Base-by-base conservation (phyloP, 1,140 invertebrate genomes). In the Lepidurus packardi region DNA sequence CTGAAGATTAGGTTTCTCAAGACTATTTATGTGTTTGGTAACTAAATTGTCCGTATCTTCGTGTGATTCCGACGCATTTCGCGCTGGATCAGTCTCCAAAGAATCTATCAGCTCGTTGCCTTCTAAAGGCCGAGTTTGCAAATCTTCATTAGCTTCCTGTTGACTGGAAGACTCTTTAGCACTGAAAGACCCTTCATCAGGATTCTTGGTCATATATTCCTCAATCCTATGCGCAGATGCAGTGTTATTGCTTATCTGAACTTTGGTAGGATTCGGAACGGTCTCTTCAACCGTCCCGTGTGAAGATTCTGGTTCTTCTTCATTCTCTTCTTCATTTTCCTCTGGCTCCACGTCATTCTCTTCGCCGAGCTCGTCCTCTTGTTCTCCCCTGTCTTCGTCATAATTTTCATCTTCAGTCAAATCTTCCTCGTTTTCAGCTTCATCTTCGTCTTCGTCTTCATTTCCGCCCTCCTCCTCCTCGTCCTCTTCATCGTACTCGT, bases 371-470 rank as follows among this genome's bases (percentile, higher is more conserved):
- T 78, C 77, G 3, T 45, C 9, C 8, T 73, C 77, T 73, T 65
- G 53, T 42, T 73, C 73, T 43, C 43, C 73, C 42, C 73, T 65
- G 34, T 65, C 34, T 77, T 77, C 76, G 16, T 77, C 76, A 41
- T 65, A 73, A 21, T 78, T 74, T 44, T 43, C 73, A 10, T 78
- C 42, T 25, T 44, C 76, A 77, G 16, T 74, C 9, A 73, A 25
- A 47, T 78, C 73, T 25, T 44, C 73, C 16, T 78, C 77, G 53
- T 78, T 73, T n/a, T 78, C 77, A 2, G 6, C 73, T 5, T 42
- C 77, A 16, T 73, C 77, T 78, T 34, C 77, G 10, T 73, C 76
- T 7, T 77, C 77, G 9, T 78, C 77, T 78, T 42, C 77, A 24
- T 42, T 65, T 8, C 24, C 77, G 10, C 73, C 77, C 13, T 43